phyloP scores from a whole-genome alignment of 2,888 invertebrate species.

The Argyresthia albistria region DNA sequence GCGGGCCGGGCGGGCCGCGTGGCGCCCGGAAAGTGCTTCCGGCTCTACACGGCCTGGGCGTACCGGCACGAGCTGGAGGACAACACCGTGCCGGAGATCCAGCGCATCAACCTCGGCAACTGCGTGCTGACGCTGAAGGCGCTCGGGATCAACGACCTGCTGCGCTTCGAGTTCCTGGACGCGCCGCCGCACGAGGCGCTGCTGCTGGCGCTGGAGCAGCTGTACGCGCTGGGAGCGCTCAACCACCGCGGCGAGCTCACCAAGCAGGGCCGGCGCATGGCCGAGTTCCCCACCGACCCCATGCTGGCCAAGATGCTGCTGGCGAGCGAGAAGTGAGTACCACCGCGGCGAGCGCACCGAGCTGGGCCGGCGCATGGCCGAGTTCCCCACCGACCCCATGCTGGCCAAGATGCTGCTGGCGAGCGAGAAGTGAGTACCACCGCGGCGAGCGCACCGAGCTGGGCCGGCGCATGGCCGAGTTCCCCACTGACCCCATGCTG shows the following conservation, averaged over 20 bases:
- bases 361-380: conserved; percentile 97
- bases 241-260: conserved; percentile 98
- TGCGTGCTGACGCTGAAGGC: conserved; percentile 97
- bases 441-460: conserved; percentile 97
- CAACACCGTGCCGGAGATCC: conserved; percentile 98
- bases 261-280: conserved; percentile 97
- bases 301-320: conserved; percentile 99
- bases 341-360: conserved; percentile 94
- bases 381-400: conserved; percentile 99
- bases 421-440: conserved; percentile 86
- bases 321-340: conserved; percentile 91
- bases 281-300: conserved; percentile 98
- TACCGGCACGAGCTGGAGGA: conserved; percentile 98
- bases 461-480: conserved; percentile 98
- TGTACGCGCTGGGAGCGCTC: conserved; percentile 97
- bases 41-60: conserved; percentile 98
- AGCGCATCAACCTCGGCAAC: conserved; percentile 97
- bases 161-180: conserved; percentile 98
- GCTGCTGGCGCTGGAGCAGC: conserved; percentile 94
- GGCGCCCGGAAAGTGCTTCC: conserved; percentile 97
- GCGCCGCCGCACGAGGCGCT: conserved; percentile 96
- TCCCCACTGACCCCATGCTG: conserved; percentile 99
- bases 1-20: conserved; percentile 97
- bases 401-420: conserved; percentile 98
- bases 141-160: conserved; percentile 96